Evolutionary conservation across 2,797 vertebrate species (phyloP), one percentile per base, ranked within the genome.

Genomic region (Cheracebus regulus): DNA sequence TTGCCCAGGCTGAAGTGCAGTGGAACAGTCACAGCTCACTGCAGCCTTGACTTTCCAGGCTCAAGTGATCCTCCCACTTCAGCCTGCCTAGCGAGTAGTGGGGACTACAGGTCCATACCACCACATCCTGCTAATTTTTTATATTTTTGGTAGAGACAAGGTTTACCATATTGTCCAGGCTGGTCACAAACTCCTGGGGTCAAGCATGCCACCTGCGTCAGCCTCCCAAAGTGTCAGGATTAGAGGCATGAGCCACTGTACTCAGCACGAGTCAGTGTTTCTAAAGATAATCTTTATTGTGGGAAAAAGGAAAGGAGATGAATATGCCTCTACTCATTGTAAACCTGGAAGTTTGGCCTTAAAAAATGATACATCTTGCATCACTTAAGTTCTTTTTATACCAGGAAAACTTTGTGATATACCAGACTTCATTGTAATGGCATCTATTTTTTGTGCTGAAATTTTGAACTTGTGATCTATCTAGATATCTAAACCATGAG

Each of bases 401-500:
- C 39, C 2, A 8, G 26, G 50, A 93, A 95, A 95, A 64, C 19
- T 90, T 96, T 96, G 48, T 57, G 97, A 75, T 24, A 39, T 73
- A 85, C 83, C 93, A 93, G 73, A 90, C 78, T 97, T 90, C 67
- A 78, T 50, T 70, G 19, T 92, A 95, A 97, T 85, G 46, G 64
- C 88, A 97, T 96, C 88, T 96, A 92, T 92, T 92, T 95, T 41
- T 96, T 92, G 88, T 92, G 82, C 81, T 96, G 93, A 93, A 90
- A 96, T 13, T 93, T 80, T 96, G 94, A 97, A 96, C 48, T 97
- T 95, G n/a, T 61, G 41, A 85, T 90, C 87, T 57, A 80, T 92
- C 85, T 82, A 93, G 55, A 90, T 97, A 96, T 79, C 67, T 96
- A 83, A 96, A 97, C 91, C 72, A 88, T 52, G 67, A 92, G 44